phyloP scores from a whole-genome alignment of 2,113 vertebrate genomes.

The Picathartes gymnocephalus region DNA sequence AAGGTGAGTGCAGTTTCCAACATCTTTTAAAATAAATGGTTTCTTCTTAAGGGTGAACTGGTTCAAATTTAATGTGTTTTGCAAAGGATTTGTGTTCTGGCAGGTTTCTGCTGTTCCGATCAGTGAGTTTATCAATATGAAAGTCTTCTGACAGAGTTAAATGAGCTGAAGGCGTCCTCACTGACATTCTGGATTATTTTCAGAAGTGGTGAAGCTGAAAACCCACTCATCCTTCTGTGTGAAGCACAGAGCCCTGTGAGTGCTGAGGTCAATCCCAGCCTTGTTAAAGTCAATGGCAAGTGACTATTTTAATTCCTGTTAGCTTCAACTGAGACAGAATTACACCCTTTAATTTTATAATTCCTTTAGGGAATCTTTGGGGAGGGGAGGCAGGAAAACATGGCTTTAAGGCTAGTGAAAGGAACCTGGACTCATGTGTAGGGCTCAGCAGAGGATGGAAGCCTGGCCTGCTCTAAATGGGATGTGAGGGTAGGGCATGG shows the following conservation, averaged over 20 bases:
- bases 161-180: neutral
- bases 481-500: neutral
- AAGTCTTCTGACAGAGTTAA: neutral
- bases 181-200: neutral
- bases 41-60: neutral
- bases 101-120: neutral
- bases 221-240: neutral
- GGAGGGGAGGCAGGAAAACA: neutral
- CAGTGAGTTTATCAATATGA: neutral
- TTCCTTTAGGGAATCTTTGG: neutral
- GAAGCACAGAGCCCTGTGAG: neutral
- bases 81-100: neutral
- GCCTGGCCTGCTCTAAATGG: neutral
- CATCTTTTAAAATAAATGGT: neutral
- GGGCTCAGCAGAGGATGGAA: neutral
- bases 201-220: neutral
- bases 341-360: neutral
- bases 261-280: neutral
- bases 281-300: neutral
- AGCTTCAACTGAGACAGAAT: neutral
- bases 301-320: neutral
- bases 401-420: neutral
- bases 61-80: neutral
- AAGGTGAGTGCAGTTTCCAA: neutral
- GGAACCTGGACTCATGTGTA: neutral